Evolutionary conservation across 1,140 invertebrate species (phyloP), one percentile per base, ranked within the genome.

Genomic region (Augochlora pura): DNA sequence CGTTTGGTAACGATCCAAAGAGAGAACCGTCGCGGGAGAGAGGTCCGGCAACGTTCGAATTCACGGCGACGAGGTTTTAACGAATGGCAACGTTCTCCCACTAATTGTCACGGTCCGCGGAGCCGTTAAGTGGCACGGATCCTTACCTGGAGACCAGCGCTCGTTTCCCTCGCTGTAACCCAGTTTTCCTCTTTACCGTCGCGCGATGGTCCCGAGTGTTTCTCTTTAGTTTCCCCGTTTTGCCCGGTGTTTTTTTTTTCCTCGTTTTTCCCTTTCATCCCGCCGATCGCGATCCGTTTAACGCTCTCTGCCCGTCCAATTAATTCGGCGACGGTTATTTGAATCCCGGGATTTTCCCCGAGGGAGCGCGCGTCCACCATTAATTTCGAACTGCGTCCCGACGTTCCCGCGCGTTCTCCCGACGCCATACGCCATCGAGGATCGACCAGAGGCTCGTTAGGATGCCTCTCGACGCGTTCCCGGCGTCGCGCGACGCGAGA

Each of bases 1-100:
- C 72, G 39, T 39, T 86, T 86, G 81, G 85, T 83, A 74, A 21
- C 27, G 46, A 46, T 79, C 84, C 84, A 86, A 86, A 78, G 68
- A 14, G 14, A 27, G 10, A 9, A 9, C 42, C 42, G 12, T 7
- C 54, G 62, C 52, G n/a, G 23, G 18, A 21, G 18, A 21, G 39
- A 2, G 38, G 73, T 77, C 74, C 60, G 18, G 27, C 32, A 1
- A 21, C 32, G 39, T 66, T 54, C n/a, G 39, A 66, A 69, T 80
- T 79, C 49, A 8, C 23, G 25, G 46, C 49, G 42, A 23, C 42
- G 57, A 32, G 68, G 60, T 72, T 80, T 79, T 79, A 60, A 71
- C 77, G 52, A 77, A 32, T 62, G 25, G 69, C 23, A 72, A 70
- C 66, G 66, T 67, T 62, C n/a, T 57, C 39, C 39, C 49, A 60